Percentiles rank a stretch among this genome's conserved stretches.
These are phyloP conservation scores for Antrozous pallidus DNA, from an alignment of 2,797 vertebrate genomes.

Conservation along the genomic window DNA sequence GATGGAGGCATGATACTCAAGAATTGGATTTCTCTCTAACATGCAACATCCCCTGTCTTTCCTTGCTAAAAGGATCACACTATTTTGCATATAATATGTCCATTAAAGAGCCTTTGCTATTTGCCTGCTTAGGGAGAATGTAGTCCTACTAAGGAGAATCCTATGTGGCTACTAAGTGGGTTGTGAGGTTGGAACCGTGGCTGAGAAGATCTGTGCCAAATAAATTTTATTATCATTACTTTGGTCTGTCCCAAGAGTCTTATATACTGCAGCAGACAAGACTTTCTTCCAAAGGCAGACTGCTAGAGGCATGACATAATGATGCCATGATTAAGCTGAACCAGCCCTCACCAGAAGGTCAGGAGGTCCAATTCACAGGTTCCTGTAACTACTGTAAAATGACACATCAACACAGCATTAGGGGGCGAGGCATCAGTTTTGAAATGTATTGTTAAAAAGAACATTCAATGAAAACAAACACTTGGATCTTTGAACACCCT, in stretches of 20 bases:
- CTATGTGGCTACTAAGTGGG: conserved; percentile 1
- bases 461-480: not conserved
- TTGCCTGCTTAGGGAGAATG: not conserved
- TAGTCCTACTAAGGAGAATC: not conserved
- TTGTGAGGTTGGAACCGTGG: not conserved
- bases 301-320: conserved; percentile 45
- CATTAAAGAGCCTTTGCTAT: conserved; percentile 8
- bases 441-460: conserved; percentile 21
- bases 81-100: not conserved
- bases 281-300: conserved; percentile 64
- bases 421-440: not conserved
- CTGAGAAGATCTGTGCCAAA: conserved; percentile 37
- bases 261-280: conserved; percentile 58
- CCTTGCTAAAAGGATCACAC: not conserved
- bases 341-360: not conserved
- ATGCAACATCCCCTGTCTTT: not conserved
- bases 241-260: conserved; percentile 57
- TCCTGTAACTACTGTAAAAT: not conserved
- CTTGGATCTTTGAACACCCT: not conserved
- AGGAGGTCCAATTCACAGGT: not conserved
- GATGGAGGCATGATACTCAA: not conserved
- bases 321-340: not conserved
- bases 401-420: not conserved
- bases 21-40: not conserved
- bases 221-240: conserved; percentile 28